Conservation (phyloP, 2,888 invertebrate genomes). For the Coleophora deauratella region DNA sequence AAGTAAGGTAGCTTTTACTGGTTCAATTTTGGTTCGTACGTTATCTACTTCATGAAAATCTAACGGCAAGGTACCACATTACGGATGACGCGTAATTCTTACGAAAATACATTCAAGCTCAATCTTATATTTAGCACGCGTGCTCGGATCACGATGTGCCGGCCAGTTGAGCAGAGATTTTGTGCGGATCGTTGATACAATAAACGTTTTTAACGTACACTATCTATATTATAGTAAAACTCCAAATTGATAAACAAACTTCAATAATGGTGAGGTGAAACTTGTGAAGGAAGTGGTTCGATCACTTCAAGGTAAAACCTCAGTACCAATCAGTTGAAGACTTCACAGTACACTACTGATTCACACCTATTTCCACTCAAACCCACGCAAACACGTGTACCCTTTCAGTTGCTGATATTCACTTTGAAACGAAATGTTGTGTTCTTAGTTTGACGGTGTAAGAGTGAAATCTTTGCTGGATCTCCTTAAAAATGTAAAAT, state of each 20-base stretch:
- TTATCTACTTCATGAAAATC: too few relatives aligned
- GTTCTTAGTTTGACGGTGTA: conserved; percentile 63
- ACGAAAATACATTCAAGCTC: conserved; percentile 71
- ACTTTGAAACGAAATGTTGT: conserved; percentile 69
- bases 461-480: conserved; percentile 50
- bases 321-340: conserved; percentile 49
- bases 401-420: conserved; percentile 65
- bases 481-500: conserved; percentile 25
- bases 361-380: conserved; percentile 71
- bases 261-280: conserved; percentile 37
- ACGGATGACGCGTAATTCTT: conserved; percentile 58
- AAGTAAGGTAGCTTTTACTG: too few relatives aligned
- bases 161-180: conserved; percentile 67
- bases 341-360: conserved; percentile 64
- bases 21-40: too few relatives aligned
- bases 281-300: conserved; percentile 33
- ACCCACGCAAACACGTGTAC: conserved; percentile 65
- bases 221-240: conserved; percentile 33
- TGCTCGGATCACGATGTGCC: conserved; percentile 53
- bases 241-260: conserved; percentile 42
- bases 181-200: conserved; percentile 56
- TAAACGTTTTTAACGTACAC: conserved; percentile 30
- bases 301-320: conserved; percentile 60
- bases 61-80: not conserved
- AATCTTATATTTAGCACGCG: conserved; percentile 71